Percentiles rank a stretch among this genome's conserved stretches.
Evolutionary conservation across 1,140 invertebrate species (phyloP).

Genomic region (Wiebesia pumilae): DNA sequence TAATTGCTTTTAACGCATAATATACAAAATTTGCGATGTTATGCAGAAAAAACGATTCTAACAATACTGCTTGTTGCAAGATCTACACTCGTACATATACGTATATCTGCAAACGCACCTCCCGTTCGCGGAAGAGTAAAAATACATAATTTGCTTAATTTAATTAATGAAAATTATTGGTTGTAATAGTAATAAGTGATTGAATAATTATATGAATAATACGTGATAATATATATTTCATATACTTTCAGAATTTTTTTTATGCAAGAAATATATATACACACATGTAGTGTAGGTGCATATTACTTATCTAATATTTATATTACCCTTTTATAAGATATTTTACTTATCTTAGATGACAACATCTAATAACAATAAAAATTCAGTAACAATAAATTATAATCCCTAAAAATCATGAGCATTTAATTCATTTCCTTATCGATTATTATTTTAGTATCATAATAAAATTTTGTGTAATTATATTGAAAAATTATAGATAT

Average conservation of each 20-base stretch:
- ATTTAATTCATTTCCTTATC: conserved; percentile 12
- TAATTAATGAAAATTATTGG: background rate
- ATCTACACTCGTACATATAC: background rate
- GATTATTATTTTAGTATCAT: background rate
- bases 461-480: conserved; percentile 27
- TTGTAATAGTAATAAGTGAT: conserved; percentile 9
- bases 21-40: background rate
- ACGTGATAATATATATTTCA: background rate
- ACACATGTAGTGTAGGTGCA: too few species aligned
- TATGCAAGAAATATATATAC: background rate
- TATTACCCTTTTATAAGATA: background rate
- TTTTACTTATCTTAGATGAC: background rate
- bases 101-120: too few species aligned
- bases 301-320: background rate
- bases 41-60: background rate
- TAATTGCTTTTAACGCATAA: background rate
- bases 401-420: conserved; percentile 4
- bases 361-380: conserved; percentile 14
- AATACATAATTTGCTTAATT: background rate
- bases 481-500: background rate
- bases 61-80: background rate
- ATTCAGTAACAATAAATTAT: conserved; percentile 33
- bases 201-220: background rate
- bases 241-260: conserved; percentile 42
- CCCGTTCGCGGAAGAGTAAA: background rate